These are phyloP conservation scores for Colletes latitarsis DNA, from an alignment of 1,140 invertebrate genomes.

Conservation along the genomic window DNA sequence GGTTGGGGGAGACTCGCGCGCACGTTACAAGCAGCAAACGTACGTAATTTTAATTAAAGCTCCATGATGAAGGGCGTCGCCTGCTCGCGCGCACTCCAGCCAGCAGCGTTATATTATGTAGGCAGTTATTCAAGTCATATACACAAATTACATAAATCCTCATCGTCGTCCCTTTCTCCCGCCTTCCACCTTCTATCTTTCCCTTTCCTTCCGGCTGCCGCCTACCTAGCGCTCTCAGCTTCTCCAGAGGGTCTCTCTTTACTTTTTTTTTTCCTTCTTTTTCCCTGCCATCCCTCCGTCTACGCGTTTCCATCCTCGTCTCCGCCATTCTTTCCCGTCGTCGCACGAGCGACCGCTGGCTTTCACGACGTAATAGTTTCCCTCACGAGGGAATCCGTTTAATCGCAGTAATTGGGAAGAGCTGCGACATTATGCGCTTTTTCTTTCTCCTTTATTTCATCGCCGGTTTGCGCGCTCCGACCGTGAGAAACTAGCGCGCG, in stretches of 20 bases:
- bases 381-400: slow-evolving; percentile 50
- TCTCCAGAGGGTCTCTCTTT: neutral
- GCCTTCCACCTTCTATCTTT: slow-evolving; percentile 43
- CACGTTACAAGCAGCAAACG: slow-evolving; percentile 72
- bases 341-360: slow-evolving; percentile 41
- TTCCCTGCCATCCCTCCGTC: neutral
- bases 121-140: slow-evolving; percentile 78
- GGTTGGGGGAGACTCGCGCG: slow-evolving; percentile 23
- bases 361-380: slow-evolving; percentile 53
- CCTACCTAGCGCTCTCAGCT: neutral
- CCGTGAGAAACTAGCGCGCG: slow-evolving; percentile 19
- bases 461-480: slow-evolving; percentile 33
- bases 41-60: slow-evolving; percentile 81
- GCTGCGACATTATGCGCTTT: slow-evolving; percentile 49
- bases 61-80: slow-evolving; percentile 73
- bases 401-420: slow-evolving; percentile 56
- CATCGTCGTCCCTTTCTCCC: slow-evolving; percentile 48
- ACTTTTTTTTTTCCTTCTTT: neutral
- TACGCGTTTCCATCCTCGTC: neutral
- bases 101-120: slow-evolving; percentile 72
- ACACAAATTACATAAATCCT: slow-evolving; percentile 78
- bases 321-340: slow-evolving; percentile 24
- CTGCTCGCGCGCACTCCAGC: slow-evolving; percentile 61
- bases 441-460: slow-evolving; percentile 42
- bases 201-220: slow-evolving; percentile 25